These are phyloP conservation scores for Bambusicola thoracicus DNA, from an alignment of 2,113 vertebrate species.

Conservation along the genomic window DNA sequence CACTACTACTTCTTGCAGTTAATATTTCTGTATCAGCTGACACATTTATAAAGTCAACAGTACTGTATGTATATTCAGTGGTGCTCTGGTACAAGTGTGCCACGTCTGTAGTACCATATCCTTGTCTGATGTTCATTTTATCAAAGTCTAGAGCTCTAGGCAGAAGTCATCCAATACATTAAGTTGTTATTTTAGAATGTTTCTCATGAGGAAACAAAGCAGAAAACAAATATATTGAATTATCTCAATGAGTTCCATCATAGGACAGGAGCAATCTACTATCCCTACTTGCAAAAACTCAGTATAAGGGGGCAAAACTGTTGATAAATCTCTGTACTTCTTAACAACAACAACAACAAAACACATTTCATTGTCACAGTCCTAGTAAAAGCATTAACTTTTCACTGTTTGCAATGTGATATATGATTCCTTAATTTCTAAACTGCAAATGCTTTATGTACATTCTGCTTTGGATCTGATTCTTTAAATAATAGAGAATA, in stretches of 20 bases:
- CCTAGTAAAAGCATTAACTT: not conserved
- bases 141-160: not conserved
- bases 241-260: not conserved
- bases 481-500: not conserved
- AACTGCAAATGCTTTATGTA: not conserved
- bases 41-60: not conserved
- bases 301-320: not conserved
- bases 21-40: not conserved
- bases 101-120: not conserved
- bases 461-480: not conserved
- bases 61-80: rapidly evolving
- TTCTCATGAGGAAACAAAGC: not conserved
- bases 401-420: not conserved
- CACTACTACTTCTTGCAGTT: not conserved
- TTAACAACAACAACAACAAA: not conserved
- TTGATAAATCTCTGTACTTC: not conserved
- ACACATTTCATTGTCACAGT: not conserved
- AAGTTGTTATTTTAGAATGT: not conserved
- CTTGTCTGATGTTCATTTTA: not conserved
- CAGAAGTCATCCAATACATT: not conserved
- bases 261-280: not conserved
- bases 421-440: not conserved
- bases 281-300: not conserved
- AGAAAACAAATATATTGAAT: not conserved
- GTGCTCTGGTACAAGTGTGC: not conserved